Evolutionary conservation across 2,888 invertebrate species (phyloP), one percentile per base, ranked within the genome.

Genomic region (Horisme vitalbata): DNA sequence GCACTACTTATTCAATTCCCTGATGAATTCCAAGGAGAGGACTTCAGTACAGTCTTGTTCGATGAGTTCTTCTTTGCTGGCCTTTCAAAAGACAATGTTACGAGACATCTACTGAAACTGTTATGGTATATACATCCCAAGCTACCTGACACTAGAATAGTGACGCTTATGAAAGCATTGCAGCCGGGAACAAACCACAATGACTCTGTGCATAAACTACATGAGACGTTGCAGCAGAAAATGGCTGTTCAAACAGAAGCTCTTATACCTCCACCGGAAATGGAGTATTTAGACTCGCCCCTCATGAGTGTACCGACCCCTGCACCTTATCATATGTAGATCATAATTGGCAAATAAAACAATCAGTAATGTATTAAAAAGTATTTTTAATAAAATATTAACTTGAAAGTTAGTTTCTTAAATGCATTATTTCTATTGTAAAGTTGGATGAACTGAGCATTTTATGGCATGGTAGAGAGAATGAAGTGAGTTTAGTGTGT

Each of bases 41-140:
- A 98, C 62, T 98, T 98, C 75, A 98, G 97, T 80, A 97, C 97
- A 2, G 96, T 96, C 1, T 92, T 99, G 28, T 98, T 99, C 85
- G 98, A 98, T 80, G 97, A 98, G 77, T 98, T 98, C 79, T 95
- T 99, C 68, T 95, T 97, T 79, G 97, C 97, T 44, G 96, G 96
- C 0, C 88, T 98, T 10, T 93, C 94, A 1, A 93, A 95, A 53
- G 98, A 98, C 69, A 98, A 97, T 90, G 97, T 98, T 0, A 95
- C 96, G 2, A 92, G 97, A 36, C 99, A 99, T 88, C 91, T 98
- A 70, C 82, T 98, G 32, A 96, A 98, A 74, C 88, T 99, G 34
- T 81, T 98, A 23, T 98, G 97, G 96, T 97, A 97, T 72, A 94
- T 97, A 52, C 94, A 97, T 79, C 94, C 93, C 11, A 96, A 96